Percentiles rank a stretch among this genome's conserved stretches.
These are phyloP conservation scores for Spheniscus mendiculus DNA, from an alignment of 2,113 vertebrate species.

Conservation along the genomic window DNA sequence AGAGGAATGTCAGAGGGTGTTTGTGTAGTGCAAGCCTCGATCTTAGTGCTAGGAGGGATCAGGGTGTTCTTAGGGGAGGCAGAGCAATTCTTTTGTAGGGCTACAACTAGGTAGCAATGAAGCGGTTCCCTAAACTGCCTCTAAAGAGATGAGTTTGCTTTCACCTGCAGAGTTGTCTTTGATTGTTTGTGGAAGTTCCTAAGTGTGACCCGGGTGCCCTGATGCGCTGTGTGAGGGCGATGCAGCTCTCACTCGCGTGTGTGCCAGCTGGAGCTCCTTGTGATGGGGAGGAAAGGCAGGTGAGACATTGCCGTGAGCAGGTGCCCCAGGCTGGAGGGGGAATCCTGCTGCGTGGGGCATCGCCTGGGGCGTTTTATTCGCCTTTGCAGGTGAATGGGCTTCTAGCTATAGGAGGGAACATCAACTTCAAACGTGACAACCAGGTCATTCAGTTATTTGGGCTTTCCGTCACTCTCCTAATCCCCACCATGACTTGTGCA, in stretches of 20 bases:
- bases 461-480: not conserved
- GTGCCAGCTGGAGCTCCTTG: not conserved
- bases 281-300: not conserved
- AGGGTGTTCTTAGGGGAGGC: not conserved
- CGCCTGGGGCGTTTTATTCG: not conserved
- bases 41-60: not conserved
- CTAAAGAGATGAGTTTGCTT: not conserved
- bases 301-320: not conserved
- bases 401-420: not conserved
- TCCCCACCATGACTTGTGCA: rapidly evolving
- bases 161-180: not conserved
- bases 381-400: not conserved
- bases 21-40: not conserved
- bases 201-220: not conserved
- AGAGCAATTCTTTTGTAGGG: not conserved
- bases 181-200: not conserved
- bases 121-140: not conserved
- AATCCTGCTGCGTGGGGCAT: not conserved
- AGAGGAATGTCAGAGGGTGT: not conserved
- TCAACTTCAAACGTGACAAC: not conserved
- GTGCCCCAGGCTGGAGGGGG: not conserved
- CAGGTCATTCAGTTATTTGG: not conserved
- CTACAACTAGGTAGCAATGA: rapidly evolving
- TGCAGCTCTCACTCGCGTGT: rapidly evolving
- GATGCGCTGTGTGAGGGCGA: not conserved